phyloP scores from a whole-genome alignment of 2,888 invertebrate genomes.

The Eurois occulta region DNA sequence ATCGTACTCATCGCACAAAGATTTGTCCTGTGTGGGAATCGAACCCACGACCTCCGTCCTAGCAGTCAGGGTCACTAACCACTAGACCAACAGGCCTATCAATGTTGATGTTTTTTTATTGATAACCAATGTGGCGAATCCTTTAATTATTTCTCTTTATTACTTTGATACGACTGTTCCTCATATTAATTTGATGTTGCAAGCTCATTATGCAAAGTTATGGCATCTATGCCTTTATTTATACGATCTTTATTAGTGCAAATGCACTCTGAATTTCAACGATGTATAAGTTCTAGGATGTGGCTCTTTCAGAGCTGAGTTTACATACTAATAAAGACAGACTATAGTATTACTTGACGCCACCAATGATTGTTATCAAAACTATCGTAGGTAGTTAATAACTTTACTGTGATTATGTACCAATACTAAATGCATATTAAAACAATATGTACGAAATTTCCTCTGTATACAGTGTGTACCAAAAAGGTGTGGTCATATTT shows the following conservation, averaged over 20 bases:
- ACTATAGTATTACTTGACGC: background rate
- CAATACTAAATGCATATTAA: background rate
- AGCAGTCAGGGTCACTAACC: too few species aligned
- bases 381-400: conserved; percentile 11
- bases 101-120: too few species aligned
- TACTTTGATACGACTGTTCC: background rate
- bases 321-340: conserved; percentile 36
- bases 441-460: too few species aligned
- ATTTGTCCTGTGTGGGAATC: too few species aligned
- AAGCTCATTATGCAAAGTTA: background rate
- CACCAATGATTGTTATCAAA: conserved; percentile 7
- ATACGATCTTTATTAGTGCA: conserved; percentile 1
- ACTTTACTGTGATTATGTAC: background rate
- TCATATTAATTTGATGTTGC: background rate
- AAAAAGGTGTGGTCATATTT: too few species aligned
- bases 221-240: background rate
- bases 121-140: background rate
- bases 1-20: too few species aligned
- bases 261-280: conserved; percentile 1
- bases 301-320: background rate
- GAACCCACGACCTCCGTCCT: too few species aligned
- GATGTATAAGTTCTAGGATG: background rate
- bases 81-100: too few species aligned
- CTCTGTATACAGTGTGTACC: too few species aligned
- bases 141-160: background rate